Conservation (phyloP, 2,797 vertebrate genomes). For the Taeniopygia guttata region DNA sequence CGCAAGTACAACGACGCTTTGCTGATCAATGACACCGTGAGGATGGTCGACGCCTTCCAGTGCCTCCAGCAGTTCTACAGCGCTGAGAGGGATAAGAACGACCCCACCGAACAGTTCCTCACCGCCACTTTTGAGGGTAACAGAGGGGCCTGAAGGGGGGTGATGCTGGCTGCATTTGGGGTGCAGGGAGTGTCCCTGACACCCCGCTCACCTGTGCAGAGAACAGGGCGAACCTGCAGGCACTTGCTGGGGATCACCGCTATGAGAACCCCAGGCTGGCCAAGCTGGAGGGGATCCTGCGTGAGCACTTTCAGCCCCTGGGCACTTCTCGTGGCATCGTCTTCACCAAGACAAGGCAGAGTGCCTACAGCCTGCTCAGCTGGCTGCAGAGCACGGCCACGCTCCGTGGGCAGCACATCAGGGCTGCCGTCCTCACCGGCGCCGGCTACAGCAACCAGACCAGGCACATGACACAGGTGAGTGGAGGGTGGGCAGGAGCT, state of each 20-base stretch:
- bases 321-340: conserved; percentile 79
- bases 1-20: conserved; percentile 89
- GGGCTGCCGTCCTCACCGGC: conserved; percentile 79
- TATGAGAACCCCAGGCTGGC: conserved; percentile 87
- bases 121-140: conserved; percentile 79
- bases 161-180: background rate
- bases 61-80: conserved; percentile 80
- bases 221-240: conserved; percentile 67
- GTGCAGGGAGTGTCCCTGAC: background rate
- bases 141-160: background rate
- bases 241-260: conserved; percentile 27
- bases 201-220: conserved; percentile 43
- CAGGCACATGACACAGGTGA: conserved; percentile 88
- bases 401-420: conserved; percentile 71
- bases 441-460: conserved; percentile 77
- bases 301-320: conserved; percentile 71
- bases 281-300: conserved; percentile 79
- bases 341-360: conserved; percentile 86
- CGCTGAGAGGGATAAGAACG: background rate
- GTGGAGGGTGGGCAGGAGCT: background rate
- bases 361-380: conserved; percentile 78
- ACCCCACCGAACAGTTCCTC: conserved; percentile 75
- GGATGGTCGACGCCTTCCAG: conserved; percentile 83
- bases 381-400: conserved; percentile 78
- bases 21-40: conserved; percentile 86